Base-by-base conservation (phyloP, 2,888 invertebrate genomes). In the Deilephila elpenor region DNA sequence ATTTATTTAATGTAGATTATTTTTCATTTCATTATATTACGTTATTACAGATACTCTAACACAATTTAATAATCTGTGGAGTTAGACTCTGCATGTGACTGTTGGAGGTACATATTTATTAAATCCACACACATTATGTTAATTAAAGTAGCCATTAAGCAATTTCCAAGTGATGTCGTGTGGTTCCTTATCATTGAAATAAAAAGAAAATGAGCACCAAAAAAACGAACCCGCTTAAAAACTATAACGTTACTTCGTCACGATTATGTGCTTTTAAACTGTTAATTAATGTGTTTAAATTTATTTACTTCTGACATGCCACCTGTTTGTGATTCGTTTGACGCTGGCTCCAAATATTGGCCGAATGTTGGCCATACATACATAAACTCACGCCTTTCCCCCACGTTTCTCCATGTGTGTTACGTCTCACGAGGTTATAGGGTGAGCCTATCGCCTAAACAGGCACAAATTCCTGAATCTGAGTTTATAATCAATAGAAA, bases 231-330 rank as follows among this genome's bases (percentile, higher is more conserved):
- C 67, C 25, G 67, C 44, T 62, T 34, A 25, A 44, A 67, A 51
- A 51, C 19, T 56, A 1, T n/a, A 44, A 67, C 67, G 14, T 67
- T 44, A 44, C 5, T 67, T 51, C 71, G 71, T 60, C 71, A 73
- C 71, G 70, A 73, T 64, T 60, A 34, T 59, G 60, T 19, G 19
- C 44, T 37, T 71, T 71, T 60, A 67, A 67, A 67, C 51, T 25
- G 25, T 11, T 51, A 67, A 67, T 67, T 44, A 25, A 67, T 51
- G 64, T 8, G 51, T 14, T 67, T 67, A 51, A 67, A 51, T 51
- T 51, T 51, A 67, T 67, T 67, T 25, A 6, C 17, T 67, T 67
- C 44, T 25, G 25, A 51, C 67, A 51, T 17, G 67, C 67, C 44
- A 67, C 51, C 14, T 14, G 14, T 25, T 51, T 67, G 25, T 44